phyloP scores from a whole-genome alignment of 2,797 vertebrate species.

The Hypotaenidia okinawae region DNA sequence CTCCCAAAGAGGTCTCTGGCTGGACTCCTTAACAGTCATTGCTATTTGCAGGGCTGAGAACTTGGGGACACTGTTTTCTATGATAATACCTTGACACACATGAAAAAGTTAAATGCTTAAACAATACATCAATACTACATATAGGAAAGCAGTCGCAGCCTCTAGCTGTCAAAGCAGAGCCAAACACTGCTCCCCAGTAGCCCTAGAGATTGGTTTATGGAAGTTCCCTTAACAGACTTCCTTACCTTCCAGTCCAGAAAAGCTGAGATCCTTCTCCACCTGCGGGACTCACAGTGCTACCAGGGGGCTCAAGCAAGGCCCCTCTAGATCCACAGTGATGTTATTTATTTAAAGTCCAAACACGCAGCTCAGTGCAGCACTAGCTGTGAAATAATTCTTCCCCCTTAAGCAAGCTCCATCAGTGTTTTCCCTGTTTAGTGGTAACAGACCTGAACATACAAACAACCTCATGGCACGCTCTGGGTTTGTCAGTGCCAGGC shows the following conservation, averaged over 20 bases:
- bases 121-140: neutral
- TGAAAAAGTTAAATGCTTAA: neutral
- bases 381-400: conserved; percentile 49
- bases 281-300: neutral
- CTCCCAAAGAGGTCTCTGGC: neutral
- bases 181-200: neutral
- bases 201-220: neutral
- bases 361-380: neutral
- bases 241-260: neutral
- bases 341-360: conserved; percentile 36
- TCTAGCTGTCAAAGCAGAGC: neutral
- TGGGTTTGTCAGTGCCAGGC: conserved; percentile 31
- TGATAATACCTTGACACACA: neutral
- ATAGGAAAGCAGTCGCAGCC: neutral
- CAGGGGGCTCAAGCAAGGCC: neutral
- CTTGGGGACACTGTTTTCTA: neutral
- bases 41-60: neutral
- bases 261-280: neutral
- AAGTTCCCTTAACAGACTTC: neutral
- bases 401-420: neutral
- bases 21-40: neutral
- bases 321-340: neutral
- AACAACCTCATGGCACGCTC: conserved; percentile 25
- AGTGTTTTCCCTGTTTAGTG: conserved; percentile 21
- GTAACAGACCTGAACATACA: conserved; percentile 39